These are phyloP conservation scores for Helleia helle DNA, from an alignment of 2,888 invertebrate genomes.

Conservation along the genomic window DNA sequence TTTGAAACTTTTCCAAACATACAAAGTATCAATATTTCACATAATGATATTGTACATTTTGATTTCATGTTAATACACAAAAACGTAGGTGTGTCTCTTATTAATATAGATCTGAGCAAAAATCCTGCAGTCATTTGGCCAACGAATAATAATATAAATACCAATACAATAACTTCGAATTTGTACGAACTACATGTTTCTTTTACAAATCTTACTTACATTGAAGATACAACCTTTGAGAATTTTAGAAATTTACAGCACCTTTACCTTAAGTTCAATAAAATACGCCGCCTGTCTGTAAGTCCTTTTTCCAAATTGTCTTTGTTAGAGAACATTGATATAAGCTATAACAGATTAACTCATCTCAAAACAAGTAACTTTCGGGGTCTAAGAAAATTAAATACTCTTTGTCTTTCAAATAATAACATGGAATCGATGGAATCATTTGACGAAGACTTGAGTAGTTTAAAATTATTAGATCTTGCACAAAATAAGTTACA, in stretches of 20 bases:
- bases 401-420: conserved; percentile 86
- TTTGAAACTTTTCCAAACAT: conserved; percentile 60
- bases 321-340: conserved; percentile 84
- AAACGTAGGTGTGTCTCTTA: conserved; percentile 39
- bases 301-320: conserved; percentile 86
- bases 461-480: conserved; percentile 84
- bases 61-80: conserved; percentile 48
- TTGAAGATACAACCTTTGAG: conserved; percentile 83
- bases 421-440: conserved; percentile 88
- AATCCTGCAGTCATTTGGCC: conserved; percentile 54
- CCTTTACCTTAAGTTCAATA: conserved; percentile 83
- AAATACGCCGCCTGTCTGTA: conserved; percentile 85
- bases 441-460: conserved; percentile 84
- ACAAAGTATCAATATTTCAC: conserved; percentile 56
- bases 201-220: conserved; percentile 53
- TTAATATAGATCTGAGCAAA: conserved; percentile 59
- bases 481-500: conserved; percentile 88
- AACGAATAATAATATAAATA: conserved; percentile 35
- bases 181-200: conserved; percentile 60
- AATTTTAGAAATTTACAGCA: conserved; percentile 83
- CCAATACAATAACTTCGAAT: conserved; percentile 49
- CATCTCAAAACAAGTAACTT: conserved; percentile 88
- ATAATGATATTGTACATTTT: conserved; percentile 52
- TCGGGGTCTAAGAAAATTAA: conserved; percentile 82
- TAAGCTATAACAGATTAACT: conserved; percentile 87